phyloP scores from a whole-genome alignment of 2,113 vertebrate genomes.

The Anhinga anhinga region DNA sequence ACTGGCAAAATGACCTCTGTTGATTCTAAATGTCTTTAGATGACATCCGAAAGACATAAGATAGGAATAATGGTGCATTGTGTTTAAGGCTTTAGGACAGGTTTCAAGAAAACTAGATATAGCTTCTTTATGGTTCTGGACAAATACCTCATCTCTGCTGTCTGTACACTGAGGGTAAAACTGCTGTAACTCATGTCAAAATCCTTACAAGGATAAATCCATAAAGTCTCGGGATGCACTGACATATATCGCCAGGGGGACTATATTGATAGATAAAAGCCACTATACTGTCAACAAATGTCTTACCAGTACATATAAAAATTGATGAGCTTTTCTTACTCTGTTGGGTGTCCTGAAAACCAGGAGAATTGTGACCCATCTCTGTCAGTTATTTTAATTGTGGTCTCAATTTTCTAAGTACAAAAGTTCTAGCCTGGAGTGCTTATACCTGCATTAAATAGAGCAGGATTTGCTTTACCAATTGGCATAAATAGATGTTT shows the following conservation, averaged over 20 bases:
- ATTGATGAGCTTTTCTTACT: constrained; percentile 50
- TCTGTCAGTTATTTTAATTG: constrained; percentile 24
- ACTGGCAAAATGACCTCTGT: not conserved
- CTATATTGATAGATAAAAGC: constrained; percentile 53
- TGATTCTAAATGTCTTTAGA: not conserved
- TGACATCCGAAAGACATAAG: not conserved
- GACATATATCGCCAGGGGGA: not conserved
- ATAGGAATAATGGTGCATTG: not conserved
- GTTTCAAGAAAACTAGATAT: not conserved
- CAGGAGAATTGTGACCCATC: not conserved
- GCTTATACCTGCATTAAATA: not conserved
- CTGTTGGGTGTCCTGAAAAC: constrained; percentile 15
- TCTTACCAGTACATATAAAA: constrained; percentile 9
- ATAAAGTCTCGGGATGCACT: constrained; percentile 41
- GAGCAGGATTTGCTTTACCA: not conserved
- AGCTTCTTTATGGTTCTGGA: not conserved
- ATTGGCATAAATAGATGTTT: not conserved
- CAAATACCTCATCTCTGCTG: not conserved
- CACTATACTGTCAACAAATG: constrained; percentile 18
- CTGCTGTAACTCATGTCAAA: constrained; percentile 41
- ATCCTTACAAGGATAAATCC: constrained; percentile 44
- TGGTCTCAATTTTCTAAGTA: not conserved
- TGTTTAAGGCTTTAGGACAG: not conserved
- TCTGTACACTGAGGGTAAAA: constrained; percentile 1
- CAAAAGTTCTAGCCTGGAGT: not conserved